phyloP scores from a whole-genome alignment of 1,140 invertebrate species.

The Euschistus heros region DNA sequence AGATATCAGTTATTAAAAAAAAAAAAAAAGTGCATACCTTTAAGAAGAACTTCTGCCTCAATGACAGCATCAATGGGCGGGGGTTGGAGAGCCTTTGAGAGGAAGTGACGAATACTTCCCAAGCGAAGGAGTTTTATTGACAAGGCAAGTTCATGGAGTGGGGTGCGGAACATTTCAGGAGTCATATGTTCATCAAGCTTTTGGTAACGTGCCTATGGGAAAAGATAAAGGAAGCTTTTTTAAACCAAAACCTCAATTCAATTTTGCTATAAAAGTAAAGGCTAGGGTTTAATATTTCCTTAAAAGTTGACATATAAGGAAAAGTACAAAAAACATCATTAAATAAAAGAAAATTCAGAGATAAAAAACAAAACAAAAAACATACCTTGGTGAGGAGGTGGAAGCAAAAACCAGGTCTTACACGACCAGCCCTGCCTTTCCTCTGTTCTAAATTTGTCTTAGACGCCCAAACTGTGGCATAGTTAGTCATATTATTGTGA shows the following conservation, averaged over 20 bases:
- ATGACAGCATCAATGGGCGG: slow-evolving; percentile 90
- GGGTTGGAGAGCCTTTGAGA: slow-evolving; percentile 86
- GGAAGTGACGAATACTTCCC: slow-evolving; percentile 81
- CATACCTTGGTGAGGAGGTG: slow-evolving; percentile 64
- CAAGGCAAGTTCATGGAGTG: slow-evolving; percentile 79
- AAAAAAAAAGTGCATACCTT: slow-evolving; percentile 35
- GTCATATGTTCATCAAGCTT: slow-evolving; percentile 82
- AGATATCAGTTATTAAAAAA: too few relatives aligned
- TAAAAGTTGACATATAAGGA: too few relatives aligned
- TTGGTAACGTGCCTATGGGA: slow-evolving; percentile 47
- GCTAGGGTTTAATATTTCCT: too few relatives aligned
- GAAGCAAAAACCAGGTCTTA: slow-evolving; percentile 77
- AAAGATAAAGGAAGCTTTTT: not conserved
- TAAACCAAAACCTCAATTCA: too few relatives aligned
- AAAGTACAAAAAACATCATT: too few relatives aligned
- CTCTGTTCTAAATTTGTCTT: slow-evolving; percentile 84
- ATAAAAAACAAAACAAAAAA: not conserved
- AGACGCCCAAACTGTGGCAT: slow-evolving; percentile 88
- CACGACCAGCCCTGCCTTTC: slow-evolving; percentile 81
- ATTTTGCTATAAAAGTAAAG: too few relatives aligned
- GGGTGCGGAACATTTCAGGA: slow-evolving; percentile 92
- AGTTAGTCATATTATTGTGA: slow-evolving; percentile 91
- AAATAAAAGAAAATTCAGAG: too few relatives aligned
- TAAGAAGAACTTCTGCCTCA: slow-evolving; percentile 64
- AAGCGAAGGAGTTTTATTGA: slow-evolving; percentile 78